A percentile compares a stretch with the other conserved stretches of the same genome.
Conservation (phyloP, 2,113 vertebrate species). For the Ophiodon elongatus region DNA sequence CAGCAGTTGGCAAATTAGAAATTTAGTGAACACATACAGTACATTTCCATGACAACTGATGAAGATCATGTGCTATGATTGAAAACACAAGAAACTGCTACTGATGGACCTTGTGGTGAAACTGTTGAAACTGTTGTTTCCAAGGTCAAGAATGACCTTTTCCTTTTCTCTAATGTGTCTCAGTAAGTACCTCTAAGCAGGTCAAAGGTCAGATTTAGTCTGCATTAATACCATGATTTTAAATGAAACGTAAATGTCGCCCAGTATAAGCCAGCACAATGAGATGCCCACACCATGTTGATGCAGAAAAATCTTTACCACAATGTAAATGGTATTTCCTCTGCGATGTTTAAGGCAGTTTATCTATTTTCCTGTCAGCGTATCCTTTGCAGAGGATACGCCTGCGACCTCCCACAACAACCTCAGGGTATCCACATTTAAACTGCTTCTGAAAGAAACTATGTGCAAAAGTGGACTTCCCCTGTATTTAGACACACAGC, state of each 20-base stretch:
- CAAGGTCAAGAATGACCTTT: neutral
- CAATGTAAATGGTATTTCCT: neutral
- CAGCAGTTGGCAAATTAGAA: neutral
- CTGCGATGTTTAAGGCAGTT: neutral
- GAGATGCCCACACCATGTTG: neutral
- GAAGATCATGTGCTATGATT: neutral
- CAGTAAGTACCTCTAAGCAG: neutral
- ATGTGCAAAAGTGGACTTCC: neutral
- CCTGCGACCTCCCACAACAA: neutral
- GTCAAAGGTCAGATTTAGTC: neutral
- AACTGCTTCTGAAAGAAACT: conserved; percentile 8
- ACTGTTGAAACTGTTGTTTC: neutral
- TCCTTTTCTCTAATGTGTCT: neutral
- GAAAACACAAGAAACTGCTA: neutral
- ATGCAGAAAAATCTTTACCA: neutral
- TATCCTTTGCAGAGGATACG: conserved; percentile 21
- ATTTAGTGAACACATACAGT: neutral
- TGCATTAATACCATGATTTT: neutral
- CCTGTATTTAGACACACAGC: neutral
- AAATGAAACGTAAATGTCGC: neutral
- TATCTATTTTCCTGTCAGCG: conserved; percentile 34
- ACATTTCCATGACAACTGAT: neutral
- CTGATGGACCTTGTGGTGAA: neutral
- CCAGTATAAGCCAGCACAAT: neutral
- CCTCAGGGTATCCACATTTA: conserved; percentile 13